Conservation (phyloP, 2,797 vertebrate genomes). For the Fundulus diaphanus region DNA sequence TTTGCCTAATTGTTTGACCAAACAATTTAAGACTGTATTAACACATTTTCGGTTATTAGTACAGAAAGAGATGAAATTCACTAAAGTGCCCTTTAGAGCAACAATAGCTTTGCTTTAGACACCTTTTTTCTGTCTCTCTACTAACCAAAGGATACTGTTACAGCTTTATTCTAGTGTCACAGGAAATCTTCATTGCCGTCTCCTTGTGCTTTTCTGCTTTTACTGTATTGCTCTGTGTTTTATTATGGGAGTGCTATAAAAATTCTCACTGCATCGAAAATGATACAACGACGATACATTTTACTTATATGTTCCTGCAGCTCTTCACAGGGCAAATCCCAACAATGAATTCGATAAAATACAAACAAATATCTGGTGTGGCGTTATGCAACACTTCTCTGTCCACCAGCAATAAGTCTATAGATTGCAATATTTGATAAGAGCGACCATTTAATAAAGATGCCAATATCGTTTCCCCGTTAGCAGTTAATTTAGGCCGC, state of each 20-base stretch:
- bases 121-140: neutral
- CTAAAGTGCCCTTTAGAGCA: neutral
- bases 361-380: too few relatives aligned
- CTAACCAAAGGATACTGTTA: neutral
- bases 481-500: slow-evolving; percentile 6
- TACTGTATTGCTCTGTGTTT: neutral
- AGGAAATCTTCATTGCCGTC: neutral
- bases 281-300: neutral
- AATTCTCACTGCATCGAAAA: neutral
- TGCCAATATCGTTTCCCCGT: neutral
- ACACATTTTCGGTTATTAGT: neutral
- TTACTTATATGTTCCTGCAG: neutral
- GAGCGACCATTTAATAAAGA: neutral
- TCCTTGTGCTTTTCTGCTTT: neutral
- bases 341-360: neutral
- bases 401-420: neutral
- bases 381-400: neutral
- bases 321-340: neutral
- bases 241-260: neutral
- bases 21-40: too few relatives aligned
- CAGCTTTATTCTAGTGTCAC: neutral
- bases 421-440: neutral
- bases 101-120: neutral
- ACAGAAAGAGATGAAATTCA: neutral
- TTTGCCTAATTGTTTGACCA: neutral